Evolutionary conservation across 2,888 invertebrate genomes (phyloP).

Genomic region (Danaus chrysippus): DNA sequence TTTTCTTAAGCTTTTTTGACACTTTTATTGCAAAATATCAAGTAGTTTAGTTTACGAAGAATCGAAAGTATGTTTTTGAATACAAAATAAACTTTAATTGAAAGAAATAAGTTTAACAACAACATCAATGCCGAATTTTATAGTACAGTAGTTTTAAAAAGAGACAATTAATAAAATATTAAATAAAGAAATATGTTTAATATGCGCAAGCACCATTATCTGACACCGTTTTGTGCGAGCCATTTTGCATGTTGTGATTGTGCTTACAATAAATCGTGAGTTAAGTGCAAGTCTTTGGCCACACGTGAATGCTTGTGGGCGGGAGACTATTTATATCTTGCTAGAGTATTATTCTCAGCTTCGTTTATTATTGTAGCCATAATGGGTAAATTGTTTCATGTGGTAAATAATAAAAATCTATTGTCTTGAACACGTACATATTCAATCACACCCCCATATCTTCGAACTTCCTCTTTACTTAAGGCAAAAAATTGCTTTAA

Average conservation of each 20-base stretch:
- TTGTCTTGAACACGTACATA: slow-evolving; percentile 1
- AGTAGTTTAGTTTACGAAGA: too few species aligned
- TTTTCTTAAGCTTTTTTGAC: too few species aligned
- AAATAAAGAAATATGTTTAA: neutral
- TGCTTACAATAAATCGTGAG: slow-evolving; percentile 44
- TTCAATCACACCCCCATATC: slow-evolving; percentile 1
- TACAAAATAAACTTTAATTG: too few species aligned
- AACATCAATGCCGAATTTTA: too few species aligned
- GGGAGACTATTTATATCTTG: slow-evolving; percentile 44
- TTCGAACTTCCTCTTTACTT: neutral
- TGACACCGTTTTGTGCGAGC: slow-evolving; percentile 49
- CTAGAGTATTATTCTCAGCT: slow-evolving; percentile 15
- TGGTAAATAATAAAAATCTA: slow-evolving; percentile 3
- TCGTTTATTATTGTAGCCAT: slow-evolving; percentile 2
- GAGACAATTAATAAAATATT: too few species aligned
- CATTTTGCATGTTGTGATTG: slow-evolving; percentile 56
- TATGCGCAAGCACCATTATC: slow-evolving; percentile 42
- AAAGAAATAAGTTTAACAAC: too few species aligned
- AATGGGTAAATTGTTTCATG: slow-evolving; percentile 11
- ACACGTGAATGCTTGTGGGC: slow-evolving; percentile 52
- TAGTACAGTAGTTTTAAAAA: too few species aligned
- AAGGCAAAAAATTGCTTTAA: neutral
- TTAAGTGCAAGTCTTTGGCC: slow-evolving; percentile 43
- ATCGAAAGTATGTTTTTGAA: too few species aligned
- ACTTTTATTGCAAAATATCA: too few species aligned